Evolutionary conservation across 2,113 vertebrate species (phyloP).

Genomic region (Loxodonta africana): DNA sequence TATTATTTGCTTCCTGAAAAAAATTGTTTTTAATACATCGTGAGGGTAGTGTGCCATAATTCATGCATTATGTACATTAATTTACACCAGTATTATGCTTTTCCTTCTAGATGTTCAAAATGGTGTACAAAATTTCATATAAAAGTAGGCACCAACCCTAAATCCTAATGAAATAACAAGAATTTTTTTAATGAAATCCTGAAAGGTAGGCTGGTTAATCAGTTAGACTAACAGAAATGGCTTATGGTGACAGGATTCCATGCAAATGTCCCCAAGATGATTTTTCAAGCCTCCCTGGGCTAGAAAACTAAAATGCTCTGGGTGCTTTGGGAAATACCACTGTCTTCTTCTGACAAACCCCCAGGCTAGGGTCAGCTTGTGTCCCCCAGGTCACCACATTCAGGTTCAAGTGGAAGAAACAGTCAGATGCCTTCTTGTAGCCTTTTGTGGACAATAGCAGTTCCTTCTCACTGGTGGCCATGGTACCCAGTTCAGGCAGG

Average conservation of each 20-base stretch:
- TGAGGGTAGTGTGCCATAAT: neutral
- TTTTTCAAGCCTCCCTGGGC: neutral
- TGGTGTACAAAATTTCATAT: slow-evolving; percentile 8
- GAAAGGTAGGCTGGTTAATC: neutral
- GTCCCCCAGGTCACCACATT: neutral
- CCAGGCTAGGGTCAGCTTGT: neutral
- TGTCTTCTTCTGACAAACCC: neutral
- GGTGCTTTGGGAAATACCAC: neutral
- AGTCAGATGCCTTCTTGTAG: neutral
- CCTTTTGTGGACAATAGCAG: neutral
- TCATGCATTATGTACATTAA: neutral
- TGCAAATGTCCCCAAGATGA: neutral
- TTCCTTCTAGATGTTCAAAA: slow-evolving; percentile 15
- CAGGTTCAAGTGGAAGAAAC: neutral
- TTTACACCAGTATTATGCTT: neutral
- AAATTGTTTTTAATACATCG: neutral
- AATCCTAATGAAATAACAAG: neutral
- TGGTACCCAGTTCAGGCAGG: neutral
- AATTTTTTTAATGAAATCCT: neutral
- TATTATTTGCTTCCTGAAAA: neutral
- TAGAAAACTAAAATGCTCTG: neutral
- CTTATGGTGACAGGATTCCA: neutral
- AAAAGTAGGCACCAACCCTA: neutral
- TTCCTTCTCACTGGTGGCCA: neutral
- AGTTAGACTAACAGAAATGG: neutral